Percentiles rank a stretch among this genome's conserved stretches.
These are phyloP conservation scores for Sitta europaea DNA, from an alignment of 2,113 vertebrate species.

Conservation along the genomic window DNA sequence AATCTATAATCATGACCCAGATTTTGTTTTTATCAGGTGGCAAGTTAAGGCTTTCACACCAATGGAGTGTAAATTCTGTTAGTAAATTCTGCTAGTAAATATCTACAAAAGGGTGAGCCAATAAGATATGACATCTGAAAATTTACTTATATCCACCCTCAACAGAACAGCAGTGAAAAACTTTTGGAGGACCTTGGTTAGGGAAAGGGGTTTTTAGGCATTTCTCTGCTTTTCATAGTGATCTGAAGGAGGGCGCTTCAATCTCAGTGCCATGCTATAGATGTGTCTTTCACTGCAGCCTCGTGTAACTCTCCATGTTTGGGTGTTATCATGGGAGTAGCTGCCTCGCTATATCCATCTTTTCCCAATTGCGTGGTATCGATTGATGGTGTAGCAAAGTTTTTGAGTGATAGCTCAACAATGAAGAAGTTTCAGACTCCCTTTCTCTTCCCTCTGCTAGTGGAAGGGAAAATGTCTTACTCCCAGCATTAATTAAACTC, in stretches of 20 bases:
- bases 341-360: not conserved
- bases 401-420: slow-evolving; percentile 51
- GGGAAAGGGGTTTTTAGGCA: not conserved
- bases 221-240: not conserved
- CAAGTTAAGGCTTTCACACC: not conserved
- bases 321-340: not conserved
- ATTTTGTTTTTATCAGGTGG: slow-evolving; percentile 1
- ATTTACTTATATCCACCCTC: not conserved
- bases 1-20: not conserved
- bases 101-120: not conserved
- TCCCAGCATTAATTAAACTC: not conserved
- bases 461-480: not conserved
- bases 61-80: not conserved
- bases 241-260: not conserved
- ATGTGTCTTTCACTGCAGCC: not conserved
- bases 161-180: not conserved
- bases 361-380: not conserved
- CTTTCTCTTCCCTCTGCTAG: not conserved
- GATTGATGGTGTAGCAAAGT: slow-evolving; percentile 17
- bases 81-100: not conserved
- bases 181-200: not conserved
- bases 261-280: not conserved
- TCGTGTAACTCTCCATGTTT: not conserved
- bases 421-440: slow-evolving; percentile 10
- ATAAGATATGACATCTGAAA: not conserved